Evolutionary conservation across 2,888 invertebrate genomes (phyloP).

Genomic region (Agapetus fuscipes): DNA sequence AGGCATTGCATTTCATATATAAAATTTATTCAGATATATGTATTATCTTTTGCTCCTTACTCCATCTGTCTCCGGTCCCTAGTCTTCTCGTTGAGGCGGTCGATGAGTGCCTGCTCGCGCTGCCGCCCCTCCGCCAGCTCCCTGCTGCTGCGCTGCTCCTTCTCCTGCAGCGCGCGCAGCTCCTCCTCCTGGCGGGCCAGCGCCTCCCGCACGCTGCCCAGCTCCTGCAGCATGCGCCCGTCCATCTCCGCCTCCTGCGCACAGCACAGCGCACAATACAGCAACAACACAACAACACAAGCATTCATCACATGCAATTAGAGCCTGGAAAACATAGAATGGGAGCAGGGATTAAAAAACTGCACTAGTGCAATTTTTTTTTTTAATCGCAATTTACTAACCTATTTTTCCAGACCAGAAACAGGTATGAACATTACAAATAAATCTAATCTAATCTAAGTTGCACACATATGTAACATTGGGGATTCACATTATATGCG

Average conservation of each 20-base stretch:
- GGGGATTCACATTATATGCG: no score
- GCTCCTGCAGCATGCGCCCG: conserved; percentile 47
- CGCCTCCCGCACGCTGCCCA: conserved; percentile 49
- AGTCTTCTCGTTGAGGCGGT: conserved; percentile 42
- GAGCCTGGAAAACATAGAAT: no score
- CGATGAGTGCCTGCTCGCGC: conserved; percentile 41
- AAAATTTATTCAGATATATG: no score
- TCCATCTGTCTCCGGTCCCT: conserved; percentile 46
- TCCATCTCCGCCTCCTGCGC: conserved; percentile 35
- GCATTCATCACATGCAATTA: background rate
- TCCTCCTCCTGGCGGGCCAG: conserved; percentile 48
- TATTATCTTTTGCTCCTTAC: no score
- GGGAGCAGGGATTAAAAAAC: no score
- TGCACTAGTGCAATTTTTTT: no score
- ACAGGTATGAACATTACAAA: no score
- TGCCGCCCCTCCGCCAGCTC: conserved; percentile 42
- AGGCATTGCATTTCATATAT: no score
- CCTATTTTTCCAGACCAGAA: no score
- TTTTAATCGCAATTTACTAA: no score
- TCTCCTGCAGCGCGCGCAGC: conserved; percentile 43
- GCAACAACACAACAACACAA: background rate
- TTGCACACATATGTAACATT: no score
- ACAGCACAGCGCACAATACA: background rate
- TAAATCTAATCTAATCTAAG: no score
- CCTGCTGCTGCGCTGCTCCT: conserved; percentile 42